These are phyloP conservation scores for Caenorhabditis virilis DNA, from an alignment of 2,888 invertebrate genomes.

Conservation along the genomic window DNA sequence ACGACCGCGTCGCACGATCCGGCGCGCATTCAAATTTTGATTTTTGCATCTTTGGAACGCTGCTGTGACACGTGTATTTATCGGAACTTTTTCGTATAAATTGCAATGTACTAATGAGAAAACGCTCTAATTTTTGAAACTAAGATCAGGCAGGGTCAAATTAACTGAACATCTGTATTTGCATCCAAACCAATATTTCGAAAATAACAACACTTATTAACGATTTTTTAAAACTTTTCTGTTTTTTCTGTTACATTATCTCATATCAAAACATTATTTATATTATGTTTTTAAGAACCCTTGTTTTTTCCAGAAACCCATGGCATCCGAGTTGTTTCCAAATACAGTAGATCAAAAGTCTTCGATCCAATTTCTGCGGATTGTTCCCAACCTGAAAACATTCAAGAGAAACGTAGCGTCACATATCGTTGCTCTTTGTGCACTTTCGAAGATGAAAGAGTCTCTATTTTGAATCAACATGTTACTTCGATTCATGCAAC, in stretches of 20 bases:
- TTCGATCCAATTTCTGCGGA: constrained; percentile 47
- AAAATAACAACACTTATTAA: too few species aligned
- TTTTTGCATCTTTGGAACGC: too few species aligned
- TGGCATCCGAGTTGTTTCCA: constrained; percentile 69
- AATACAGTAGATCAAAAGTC: constrained; percentile 67
- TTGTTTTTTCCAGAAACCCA: constrained; percentile 69
- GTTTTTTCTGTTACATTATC: too few species aligned
- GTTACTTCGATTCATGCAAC: constrained; percentile 49
- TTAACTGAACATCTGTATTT: too few species aligned
- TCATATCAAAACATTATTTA: background rate
- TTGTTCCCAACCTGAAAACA: constrained; percentile 6
- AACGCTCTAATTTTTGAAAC: too few species aligned
- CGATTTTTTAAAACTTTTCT: too few species aligned
- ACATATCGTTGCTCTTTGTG: constrained; percentile 44
- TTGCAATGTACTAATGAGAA: too few species aligned
- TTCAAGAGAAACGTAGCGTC: constrained; percentile 12
- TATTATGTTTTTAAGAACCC: background rate
- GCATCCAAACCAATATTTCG: background rate
- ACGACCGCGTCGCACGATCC: too few species aligned
- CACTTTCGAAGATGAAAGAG: constrained; percentile 49
- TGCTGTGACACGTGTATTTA: too few species aligned
- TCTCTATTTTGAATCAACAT: constrained; percentile 52
- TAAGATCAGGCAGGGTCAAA: too few species aligned
- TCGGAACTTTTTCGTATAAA: too few species aligned
- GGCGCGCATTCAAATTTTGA: too few species aligned